Conservation (phyloP, 1,140 invertebrate genomes). For the Tetramorium alpestre region DNA sequence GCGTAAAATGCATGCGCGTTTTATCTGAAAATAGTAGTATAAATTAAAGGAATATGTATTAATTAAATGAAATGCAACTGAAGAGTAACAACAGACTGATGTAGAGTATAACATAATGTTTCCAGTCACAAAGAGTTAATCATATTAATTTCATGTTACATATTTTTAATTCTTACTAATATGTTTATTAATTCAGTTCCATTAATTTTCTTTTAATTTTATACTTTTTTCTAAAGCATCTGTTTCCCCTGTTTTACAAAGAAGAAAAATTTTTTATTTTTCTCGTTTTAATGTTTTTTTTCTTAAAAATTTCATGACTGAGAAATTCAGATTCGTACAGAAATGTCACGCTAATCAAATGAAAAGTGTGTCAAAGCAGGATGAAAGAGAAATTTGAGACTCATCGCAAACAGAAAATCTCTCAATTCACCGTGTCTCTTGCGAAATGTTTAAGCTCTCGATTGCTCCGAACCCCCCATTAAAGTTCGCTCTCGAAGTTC, state of each 20-base stretch:
- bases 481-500: conserved; percentile 25
- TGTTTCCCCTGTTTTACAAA: not conserved
- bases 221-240: not conserved
- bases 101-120: not conserved
- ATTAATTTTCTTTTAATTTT: conserved; percentile 2
- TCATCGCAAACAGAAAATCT: not conserved
- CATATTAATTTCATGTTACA: not conserved
- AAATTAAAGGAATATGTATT: conserved; percentile 15
- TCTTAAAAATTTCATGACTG: not conserved
- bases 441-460: conserved; percentile 20
- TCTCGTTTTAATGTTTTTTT: not conserved
- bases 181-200: not conserved
- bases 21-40: not conserved
- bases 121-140: not conserved
- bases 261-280: not conserved
- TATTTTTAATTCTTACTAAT: not conserved
- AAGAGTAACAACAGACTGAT: not conserved
- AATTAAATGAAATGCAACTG: not conserved
- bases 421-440: conserved; percentile 1
- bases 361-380: not conserved
- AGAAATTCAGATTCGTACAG: not conserved
- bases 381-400: conserved; percentile 8
- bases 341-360: not conserved
- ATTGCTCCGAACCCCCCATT: not conserved
- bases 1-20: not conserved